Percentiles rank a stretch among this genome's conserved stretches.
These are phyloP conservation scores for Aurelia aurita DNA, from an alignment of 30 jellyfish, hydroid and myxozoan species.

Conservation along the genomic window DNA sequence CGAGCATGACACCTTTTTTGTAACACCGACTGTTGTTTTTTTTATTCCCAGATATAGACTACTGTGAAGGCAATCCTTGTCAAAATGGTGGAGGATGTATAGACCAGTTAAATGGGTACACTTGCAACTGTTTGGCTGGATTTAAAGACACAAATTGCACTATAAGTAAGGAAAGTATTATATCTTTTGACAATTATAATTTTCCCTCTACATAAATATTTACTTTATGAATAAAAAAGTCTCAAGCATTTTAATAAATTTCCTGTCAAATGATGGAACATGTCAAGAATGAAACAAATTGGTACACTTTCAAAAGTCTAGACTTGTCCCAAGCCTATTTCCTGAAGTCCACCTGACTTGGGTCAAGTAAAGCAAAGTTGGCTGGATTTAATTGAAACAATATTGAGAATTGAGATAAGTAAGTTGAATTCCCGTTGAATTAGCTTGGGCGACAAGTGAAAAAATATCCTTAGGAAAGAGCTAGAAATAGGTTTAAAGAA, in stretches of 20 bases:
- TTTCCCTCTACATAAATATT: background rate
- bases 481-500: too few species aligned
- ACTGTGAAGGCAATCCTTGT: conserved; percentile 2
- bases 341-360: too few species aligned
- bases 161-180: background rate
- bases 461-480: too few species aligned
- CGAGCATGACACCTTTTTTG: background rate
- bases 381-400: too few species aligned
- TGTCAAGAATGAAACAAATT: too few species aligned
- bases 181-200: background rate
- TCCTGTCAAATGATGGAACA: too few species aligned
- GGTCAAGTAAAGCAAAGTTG: too few species aligned
- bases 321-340: too few species aligned
- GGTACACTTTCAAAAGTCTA: too few species aligned
- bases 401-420: too few species aligned
- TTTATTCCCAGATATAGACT: background rate
- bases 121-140: conserved; percentile 5
- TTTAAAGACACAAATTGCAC: background rate
- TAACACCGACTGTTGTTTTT: background rate
- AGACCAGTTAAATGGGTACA: background rate
- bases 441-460: too few species aligned
- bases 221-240: background rate
- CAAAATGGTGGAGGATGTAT: background rate
- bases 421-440: too few species aligned
- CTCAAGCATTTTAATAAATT: background rate